Conservation (phyloP, 2,113 vertebrate genomes). For the Synchiropus splendidus region DNA sequence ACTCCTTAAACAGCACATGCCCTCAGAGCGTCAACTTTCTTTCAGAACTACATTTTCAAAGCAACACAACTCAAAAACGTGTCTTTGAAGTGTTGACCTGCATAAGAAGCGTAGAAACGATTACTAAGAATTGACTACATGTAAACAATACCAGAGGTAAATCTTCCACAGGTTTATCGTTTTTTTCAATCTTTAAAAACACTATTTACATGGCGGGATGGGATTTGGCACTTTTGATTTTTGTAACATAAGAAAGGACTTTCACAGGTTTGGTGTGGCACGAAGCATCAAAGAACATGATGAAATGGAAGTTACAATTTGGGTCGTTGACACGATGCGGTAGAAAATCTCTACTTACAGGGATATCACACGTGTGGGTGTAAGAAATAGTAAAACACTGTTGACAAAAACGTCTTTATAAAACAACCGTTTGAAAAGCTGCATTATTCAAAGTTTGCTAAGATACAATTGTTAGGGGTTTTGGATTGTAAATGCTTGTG, state of each 20-base stretch:
- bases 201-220: constrained; percentile 94
- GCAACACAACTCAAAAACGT: too few relatives aligned
- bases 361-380: too few relatives aligned
- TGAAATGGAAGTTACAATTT: too few relatives aligned
- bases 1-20: too few relatives aligned
- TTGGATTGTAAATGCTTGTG: constrained; percentile 1
- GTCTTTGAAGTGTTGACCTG: too few relatives aligned
- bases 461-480: constrained; percentile 9
- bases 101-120: constrained; percentile 14
- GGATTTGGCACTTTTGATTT: constrained; percentile 81
- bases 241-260: constrained; percentile 39
- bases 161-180: constrained; percentile 62
- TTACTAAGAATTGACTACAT: constrained; percentile 77
- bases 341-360: too few relatives aligned
- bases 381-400: constrained; percentile 1
- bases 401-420: constrained; percentile 5
- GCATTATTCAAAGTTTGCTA: constrained; percentile 20
- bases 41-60: too few relatives aligned
- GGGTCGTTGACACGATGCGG: too few relatives aligned
- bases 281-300: too few relatives aligned
- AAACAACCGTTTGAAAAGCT: background rate
- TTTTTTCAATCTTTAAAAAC: constrained; percentile 84
- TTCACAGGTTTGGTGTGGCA: too few relatives aligned
- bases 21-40: too few relatives aligned
- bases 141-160: constrained; percentile 97